A percentile compares a stretch with the other conserved stretches of the same genome.
Conservation (phyloP, 2,888 invertebrate genomes). For the Trachelus troglodyta region DNA sequence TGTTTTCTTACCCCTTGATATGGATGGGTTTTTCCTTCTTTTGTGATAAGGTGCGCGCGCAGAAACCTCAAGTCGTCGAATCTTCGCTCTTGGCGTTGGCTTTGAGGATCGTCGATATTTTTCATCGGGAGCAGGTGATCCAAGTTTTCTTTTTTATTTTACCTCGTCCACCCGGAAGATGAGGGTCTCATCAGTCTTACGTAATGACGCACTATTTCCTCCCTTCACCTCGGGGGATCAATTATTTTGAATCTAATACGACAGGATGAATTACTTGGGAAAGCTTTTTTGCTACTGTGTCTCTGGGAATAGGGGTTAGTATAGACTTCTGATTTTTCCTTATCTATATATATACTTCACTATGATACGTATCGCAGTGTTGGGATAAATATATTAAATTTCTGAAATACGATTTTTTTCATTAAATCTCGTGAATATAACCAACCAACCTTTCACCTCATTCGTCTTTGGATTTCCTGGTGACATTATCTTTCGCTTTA, state of each 20-base stretch:
- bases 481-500: neutral
- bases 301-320: constrained; percentile 8
- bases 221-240: constrained; percentile 48
- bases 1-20: neutral
- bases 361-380: neutral
- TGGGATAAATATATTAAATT: neutral
- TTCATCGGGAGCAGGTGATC: constrained; percentile 45
- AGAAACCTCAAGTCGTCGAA: neutral
- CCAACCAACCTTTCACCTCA: neutral
- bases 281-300: constrained; percentile 10
- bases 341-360: neutral
- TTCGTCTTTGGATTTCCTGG: neutral
- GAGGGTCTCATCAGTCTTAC: constrained; percentile 41
- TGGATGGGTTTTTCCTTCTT: neutral
- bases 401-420: neutral
- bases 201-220: constrained; percentile 53
- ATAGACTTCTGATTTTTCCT: neutral
- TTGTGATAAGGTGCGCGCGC: neutral
- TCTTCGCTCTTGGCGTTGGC: neutral
- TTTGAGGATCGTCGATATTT: constrained; percentile 31
- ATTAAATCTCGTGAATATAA: neutral
- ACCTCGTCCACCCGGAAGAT: constrained; percentile 27
- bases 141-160: constrained; percentile 45
- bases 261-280: constrained; percentile 49
- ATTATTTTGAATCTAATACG: constrained; percentile 58